Conservation (phyloP, 2,113 vertebrate species). For the Philantomba maxwellii region DNA sequence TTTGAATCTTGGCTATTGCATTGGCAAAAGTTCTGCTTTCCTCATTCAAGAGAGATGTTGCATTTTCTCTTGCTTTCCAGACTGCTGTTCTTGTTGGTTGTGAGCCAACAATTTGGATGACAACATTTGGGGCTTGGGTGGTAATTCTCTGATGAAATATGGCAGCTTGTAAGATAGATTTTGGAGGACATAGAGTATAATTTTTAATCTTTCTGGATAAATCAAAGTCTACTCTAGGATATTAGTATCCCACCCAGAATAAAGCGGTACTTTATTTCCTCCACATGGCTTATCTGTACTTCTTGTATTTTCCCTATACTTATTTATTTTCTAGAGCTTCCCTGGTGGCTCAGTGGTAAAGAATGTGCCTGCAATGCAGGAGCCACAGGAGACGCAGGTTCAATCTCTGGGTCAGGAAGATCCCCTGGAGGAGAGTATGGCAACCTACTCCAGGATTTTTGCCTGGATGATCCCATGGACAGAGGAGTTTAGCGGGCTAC, state of each 20-base stretch:
- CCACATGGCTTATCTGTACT: not conserved
- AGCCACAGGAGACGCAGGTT: rapidly evolving
- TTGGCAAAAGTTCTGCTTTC: not conserved
- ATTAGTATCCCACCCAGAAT: not conserved
- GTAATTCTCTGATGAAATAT: not conserved
- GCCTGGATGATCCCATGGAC: not conserved
- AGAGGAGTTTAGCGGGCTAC: not conserved
- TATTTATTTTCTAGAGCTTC: not conserved
- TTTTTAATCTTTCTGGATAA: not conserved
- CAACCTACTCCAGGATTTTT: not conserved
- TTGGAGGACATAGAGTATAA: not conserved
- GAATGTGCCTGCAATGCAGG: not conserved
- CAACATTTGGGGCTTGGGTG: not conserved
- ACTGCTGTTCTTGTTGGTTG: not conserved
- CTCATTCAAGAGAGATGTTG: not conserved
- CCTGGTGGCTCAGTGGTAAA: not conserved
- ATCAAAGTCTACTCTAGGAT: not conserved
- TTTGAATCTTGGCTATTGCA: not conserved
- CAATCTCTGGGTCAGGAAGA: not conserved
- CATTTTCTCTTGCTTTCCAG: not conserved
- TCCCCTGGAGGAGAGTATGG: not conserved
- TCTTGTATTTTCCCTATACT: not conserved
- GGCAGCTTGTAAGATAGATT: not conserved
- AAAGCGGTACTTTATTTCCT: not conserved
- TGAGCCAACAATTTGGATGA: not conserved